These are phyloP conservation scores for Laticauda colubrina DNA, from an alignment of 2,113 vertebrate species.

Conservation along the genomic window DNA sequence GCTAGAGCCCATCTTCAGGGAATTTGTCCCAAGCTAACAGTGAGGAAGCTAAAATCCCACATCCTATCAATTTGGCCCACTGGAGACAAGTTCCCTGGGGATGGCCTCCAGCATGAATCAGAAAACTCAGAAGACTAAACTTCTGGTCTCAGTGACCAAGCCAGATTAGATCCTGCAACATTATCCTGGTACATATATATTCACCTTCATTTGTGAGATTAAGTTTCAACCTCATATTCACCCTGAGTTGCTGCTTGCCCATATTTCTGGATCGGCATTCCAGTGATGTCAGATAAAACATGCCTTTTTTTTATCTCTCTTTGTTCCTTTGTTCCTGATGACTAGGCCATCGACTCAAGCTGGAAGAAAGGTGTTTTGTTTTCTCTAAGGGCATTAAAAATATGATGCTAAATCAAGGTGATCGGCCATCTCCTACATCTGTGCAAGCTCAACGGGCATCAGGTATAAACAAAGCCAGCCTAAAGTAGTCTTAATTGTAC, in stretches of 20 bases:
- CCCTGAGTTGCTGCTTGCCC: background rate
- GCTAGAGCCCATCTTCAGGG: too few relatives aligned
- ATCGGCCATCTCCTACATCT: conserved; percentile 2
- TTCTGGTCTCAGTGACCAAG: background rate
- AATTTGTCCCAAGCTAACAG: too few relatives aligned
- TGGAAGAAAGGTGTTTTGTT: background rate
- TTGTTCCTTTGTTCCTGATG: background rate
- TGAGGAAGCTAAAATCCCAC: too few relatives aligned
- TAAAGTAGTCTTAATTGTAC: conserved; percentile 45
- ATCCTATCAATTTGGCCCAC: too few relatives aligned
- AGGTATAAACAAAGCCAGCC: conserved; percentile 40
- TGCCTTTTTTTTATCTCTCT: background rate
- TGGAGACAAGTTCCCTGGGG: background rate
- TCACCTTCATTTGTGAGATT: background rate
- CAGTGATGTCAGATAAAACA: background rate
- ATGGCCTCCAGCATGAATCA: too few relatives aligned
- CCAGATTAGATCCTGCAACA: background rate
- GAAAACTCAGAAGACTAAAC: too few relatives aligned
- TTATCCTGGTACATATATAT: background rate
- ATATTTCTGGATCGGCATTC: background rate
- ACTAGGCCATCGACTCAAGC: background rate
- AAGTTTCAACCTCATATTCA: background rate
- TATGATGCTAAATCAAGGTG: conserved; percentile 9
- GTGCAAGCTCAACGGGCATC: background rate
- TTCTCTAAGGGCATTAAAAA: background rate